Evolutionary conservation across 92 coral and sea anemone genomes (phyloP), one percentile per base, ranked within the genome.

Genomic region (Epizoanthus scotinus): DNA sequence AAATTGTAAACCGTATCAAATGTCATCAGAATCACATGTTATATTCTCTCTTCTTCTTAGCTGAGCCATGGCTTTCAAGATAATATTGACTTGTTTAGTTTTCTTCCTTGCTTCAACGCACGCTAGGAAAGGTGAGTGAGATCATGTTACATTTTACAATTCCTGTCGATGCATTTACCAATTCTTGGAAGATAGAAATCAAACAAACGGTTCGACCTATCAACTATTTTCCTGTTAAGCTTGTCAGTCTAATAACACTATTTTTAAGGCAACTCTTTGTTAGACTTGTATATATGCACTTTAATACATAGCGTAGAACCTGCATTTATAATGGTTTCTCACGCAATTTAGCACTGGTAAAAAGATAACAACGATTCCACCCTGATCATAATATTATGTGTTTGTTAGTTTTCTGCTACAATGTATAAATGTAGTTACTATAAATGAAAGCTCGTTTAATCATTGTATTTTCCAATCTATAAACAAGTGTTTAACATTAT

Each of bases 111-210:
- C 24, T 59, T 59, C 81, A 57, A 58, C 53, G 38, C 67, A 75
- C 18, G 81, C 81, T n/a, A 38, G 63, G 24, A 75, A 75, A 38
- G 68, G 81, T 75, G 25, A 73, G 78, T 47, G 53, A 44, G 25
- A 50, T 1, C 8, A 63, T 10, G 24, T 15, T 34, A 34, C 40
- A 34, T 3, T 34, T 19, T 22, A 29, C 15, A 56, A 8, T 73
- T 3, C 12, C 28, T n/a, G 18, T 31, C 21, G 19, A 57, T 4
- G 31, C 26, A 20, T 12, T 55, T n/a, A 5, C 56, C 54, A 19
- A 44, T 44, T 8, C 52, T 44, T 9, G 52, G 15, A 8, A 44
- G 10, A 44, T 44, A 44, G 15, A 44, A 12, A 0, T 9, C 52
- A 44, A 44, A 44, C 52, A 8, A 44, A 44, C 52, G 15, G 52